Evolutionary conservation across 2,888 invertebrate species (phyloP).

Genomic region (Dorcus parallelipipedus): DNA sequence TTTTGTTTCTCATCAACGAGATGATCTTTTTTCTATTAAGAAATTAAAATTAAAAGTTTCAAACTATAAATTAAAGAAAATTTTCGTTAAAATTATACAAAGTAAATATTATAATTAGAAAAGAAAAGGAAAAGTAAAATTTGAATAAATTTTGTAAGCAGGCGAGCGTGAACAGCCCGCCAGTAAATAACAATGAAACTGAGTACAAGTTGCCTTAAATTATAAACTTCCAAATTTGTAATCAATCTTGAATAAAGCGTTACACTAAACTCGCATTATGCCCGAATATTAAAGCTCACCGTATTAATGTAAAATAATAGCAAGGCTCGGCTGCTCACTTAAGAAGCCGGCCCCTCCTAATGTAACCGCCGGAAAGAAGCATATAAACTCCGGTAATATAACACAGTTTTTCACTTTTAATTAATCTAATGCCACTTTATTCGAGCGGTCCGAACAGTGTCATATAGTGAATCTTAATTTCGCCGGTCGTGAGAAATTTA

Average conservation of each 20-base stretch:
- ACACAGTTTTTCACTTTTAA: conserved; percentile 50
- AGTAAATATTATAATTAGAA: too few relatives aligned
- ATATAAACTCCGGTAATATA: conserved; percentile 37
- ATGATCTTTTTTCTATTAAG: too few relatives aligned
- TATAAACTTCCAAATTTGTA: conserved; percentile 36
- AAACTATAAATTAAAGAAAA: too few relatives aligned
- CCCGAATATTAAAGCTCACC: conserved; percentile 34
- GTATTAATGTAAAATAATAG: conserved; percentile 42
- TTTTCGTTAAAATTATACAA: too few relatives aligned
- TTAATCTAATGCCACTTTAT: conserved; percentile 49
- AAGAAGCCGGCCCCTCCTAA: conserved; percentile 35
- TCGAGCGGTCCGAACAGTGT: conserved; percentile 47
- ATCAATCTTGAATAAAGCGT: conserved; percentile 40
- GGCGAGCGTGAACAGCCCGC: not conserved
- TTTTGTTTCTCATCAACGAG: too few relatives aligned
- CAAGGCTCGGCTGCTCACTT: conserved; percentile 36
- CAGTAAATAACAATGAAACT: conserved; percentile 4
- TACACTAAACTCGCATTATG: conserved; percentile 44
- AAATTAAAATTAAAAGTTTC: too few relatives aligned
- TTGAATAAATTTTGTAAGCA: too few relatives aligned
- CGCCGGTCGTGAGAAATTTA: conserved; percentile 44
- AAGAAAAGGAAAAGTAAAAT: too few relatives aligned
- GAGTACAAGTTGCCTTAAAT: conserved; percentile 17
- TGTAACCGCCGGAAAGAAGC: conserved; percentile 34
- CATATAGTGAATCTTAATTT: conserved; percentile 50